A percentile compares a stretch with the other conserved stretches of the same genome.
Conservation (phyloP, 2,888 invertebrate genomes). For the Heliconius ethilla region DNA sequence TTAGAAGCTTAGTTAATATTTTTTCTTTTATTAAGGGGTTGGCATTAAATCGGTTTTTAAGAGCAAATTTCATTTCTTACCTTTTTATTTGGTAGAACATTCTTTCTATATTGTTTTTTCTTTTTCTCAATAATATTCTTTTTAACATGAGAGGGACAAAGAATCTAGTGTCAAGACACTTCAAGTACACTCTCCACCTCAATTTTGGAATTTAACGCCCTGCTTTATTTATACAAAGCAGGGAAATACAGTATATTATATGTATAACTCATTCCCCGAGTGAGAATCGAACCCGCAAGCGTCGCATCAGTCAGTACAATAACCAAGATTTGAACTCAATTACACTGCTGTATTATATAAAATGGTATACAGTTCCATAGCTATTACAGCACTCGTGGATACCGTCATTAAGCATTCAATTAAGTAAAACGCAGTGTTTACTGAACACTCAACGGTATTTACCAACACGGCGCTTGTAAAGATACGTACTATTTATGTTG, state of each 20-base stretch:
- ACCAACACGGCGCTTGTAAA: conserved; percentile 41
- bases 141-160: no score
- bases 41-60: neutral
- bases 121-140: no score
- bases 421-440: conserved; percentile 75
- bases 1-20: neutral
- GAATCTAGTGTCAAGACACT: no score
- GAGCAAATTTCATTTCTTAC: neutral
- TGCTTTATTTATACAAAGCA: no score
- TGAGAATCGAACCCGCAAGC: neutral
- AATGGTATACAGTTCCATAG: neutral
- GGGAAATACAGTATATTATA: no score
- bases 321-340: neutral
- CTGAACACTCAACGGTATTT: conserved; percentile 66
- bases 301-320: neutral
- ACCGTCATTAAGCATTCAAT: conserved; percentile 73
- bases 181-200: no score
- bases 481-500: conserved; percentile 3
- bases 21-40: neutral
- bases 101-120: neutral
- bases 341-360: neutral
- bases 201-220: no score
- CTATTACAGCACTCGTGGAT: conserved; percentile 17
- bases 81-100: neutral
- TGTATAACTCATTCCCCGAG: neutral